Evolutionary conservation across 2,113 vertebrate species (phyloP), one percentile per base, ranked within the genome.

Genomic region (Progne subis): DNA sequence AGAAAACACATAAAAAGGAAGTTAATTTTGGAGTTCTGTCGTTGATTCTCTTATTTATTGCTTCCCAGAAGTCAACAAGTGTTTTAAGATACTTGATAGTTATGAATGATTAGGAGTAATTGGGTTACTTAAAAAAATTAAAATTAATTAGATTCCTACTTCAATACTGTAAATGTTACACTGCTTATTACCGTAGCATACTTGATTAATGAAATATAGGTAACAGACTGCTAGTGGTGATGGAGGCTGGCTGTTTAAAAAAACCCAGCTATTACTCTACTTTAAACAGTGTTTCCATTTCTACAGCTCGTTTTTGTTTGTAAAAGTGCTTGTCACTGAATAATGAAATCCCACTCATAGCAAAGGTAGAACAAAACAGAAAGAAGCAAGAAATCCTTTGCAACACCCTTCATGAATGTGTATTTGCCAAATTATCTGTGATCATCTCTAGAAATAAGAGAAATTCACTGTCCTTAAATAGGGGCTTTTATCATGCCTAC

Each of bases 321-420:
- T 80, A 83, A 86, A 70, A 71, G 50, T 68, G 28, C 18, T 57
- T 37, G 10, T 34, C 63, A 49, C 28, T 49, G 31, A n/a, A 49
- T 63, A 60, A 69, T 69, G 41, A 64, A 85, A 71, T 57, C 61
- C 24, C 39, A 49, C 21, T 74, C 47, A 21, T 63, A 71, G 18
- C 31, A 55, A 34, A 82, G 84, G 9, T 23, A 72, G n/a, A 76
- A 76, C n/a, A 83, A 82, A 91, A 60, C 18, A 68, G 49, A 55
- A 79, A 55, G 32, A 63, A 67, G 43, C 28, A 50, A 32, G 53
- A 37, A 55, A 61, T 65, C 15, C 39, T 83, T 43, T 49, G n/a
- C 67, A 71, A 15, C 14, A n/a, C 1, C 0, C 8, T 43, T 82
- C 0, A 0, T 50, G 63, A 47, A 39, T 9, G 26, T 32, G 1